phyloP scores from a whole-genome alignment of 1,140 invertebrate genomes.

The Macrobrachium rosenbergii region DNA sequence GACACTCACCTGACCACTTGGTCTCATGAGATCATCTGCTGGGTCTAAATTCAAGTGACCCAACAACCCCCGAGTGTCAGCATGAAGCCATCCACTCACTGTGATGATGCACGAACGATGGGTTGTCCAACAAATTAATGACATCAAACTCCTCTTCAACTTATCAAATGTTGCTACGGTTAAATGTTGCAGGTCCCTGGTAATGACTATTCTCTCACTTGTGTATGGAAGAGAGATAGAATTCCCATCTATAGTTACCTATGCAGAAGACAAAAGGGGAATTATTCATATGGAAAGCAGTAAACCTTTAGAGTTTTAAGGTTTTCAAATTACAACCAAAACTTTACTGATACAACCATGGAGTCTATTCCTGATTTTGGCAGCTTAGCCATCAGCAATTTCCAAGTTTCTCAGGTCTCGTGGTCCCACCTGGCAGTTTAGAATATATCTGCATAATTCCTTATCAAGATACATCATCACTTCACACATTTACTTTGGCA shows the following conservation, averaged over 20 bases:
- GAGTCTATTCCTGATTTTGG: too few relatives aligned
- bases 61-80: slow-evolving; percentile 38
- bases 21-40: slow-evolving; percentile 39
- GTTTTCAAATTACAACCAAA: too few relatives aligned
- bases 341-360: too few relatives aligned
- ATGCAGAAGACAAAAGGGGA: neutral
- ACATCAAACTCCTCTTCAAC: neutral
- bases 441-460: too few relatives aligned
- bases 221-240: slow-evolving; percentile 18
- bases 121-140: slow-evolving; percentile 14
- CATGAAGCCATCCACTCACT: slow-evolving; percentile 42
- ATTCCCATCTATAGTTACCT: slow-evolving; percentile 23
- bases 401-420: too few relatives aligned
- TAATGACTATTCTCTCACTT: slow-evolving; percentile 7
- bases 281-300: neutral
- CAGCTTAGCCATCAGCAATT: too few relatives aligned
- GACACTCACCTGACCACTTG: slow-evolving; percentile 36
- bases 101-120: slow-evolving; percentile 32
- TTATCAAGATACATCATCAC: too few relatives aligned
- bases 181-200: slow-evolving; percentile 10
- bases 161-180: neutral
- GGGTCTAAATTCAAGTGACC: slow-evolving; percentile 36
- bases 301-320: neutral
- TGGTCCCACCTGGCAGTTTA: too few relatives aligned
- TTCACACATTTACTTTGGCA: too few relatives aligned